phyloP scores from a whole-genome alignment of 1,140 invertebrate species.

The Homarus americanus region DNA sequence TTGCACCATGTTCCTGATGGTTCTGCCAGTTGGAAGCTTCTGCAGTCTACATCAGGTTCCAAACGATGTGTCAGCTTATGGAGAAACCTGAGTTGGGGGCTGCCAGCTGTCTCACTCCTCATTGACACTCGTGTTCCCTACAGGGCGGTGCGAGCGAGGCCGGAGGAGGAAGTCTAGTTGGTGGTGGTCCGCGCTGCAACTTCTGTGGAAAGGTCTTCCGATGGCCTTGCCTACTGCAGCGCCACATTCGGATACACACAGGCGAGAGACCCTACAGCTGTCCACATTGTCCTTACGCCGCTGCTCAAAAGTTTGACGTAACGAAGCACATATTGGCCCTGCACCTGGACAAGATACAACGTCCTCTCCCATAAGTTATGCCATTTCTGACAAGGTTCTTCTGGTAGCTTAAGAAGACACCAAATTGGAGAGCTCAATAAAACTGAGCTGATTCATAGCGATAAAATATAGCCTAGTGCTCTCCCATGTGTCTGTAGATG shows the following conservation, averaged over 20 bases:
- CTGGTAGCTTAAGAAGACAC: background rate
- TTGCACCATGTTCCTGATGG: conserved; percentile 1
- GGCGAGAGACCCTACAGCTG: conserved; percentile 97
- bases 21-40: background rate
- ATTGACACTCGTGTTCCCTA: conserved; percentile 45
- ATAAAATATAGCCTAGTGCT: background rate
- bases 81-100: conserved; percentile 2
- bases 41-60: background rate
- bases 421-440: background rate
- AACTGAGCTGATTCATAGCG: background rate
- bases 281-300: conserved; percentile 90
- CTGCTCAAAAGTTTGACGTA: conserved; percentile 74
- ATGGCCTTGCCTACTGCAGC: conserved; percentile 73
- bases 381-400: background rate
- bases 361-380: conserved; percentile 10
- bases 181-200: conserved; percentile 57
- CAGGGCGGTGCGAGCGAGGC: conserved; percentile 61
- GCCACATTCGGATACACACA: conserved; percentile 74
- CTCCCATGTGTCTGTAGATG: background rate
- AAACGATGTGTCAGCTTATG: background rate
- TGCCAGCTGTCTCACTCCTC: conserved; percentile 3
- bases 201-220: conserved; percentile 73
- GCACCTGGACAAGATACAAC: conserved; percentile 56
- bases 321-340: conserved; percentile 73
- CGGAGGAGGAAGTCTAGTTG: conserved; percentile 25